These are phyloP conservation scores for Siniperca scherzeri DNA, from an alignment of 2,797 vertebrate species.

Conservation along the genomic window DNA sequence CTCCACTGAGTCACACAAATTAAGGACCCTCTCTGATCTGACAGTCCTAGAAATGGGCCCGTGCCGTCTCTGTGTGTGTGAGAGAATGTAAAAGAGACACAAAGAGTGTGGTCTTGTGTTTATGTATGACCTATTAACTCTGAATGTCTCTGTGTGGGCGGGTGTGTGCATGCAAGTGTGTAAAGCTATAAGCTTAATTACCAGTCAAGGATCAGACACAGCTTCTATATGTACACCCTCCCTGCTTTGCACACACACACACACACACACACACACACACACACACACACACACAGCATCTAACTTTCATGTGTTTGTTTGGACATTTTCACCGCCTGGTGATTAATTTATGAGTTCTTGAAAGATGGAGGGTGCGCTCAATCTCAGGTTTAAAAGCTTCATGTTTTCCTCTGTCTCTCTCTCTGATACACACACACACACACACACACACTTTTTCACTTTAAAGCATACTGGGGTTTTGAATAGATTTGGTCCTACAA, in stretches of 20 bases:
- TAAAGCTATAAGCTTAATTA: constrained; percentile 81
- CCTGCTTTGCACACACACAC: constrained; percentile 32
- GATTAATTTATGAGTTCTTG: constrained; percentile 84
- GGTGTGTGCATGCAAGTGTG: constrained; percentile 62
- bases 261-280: constrained; percentile 30
- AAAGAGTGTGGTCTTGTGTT: constrained; percentile 67
- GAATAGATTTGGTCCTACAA: constrained; percentile 9
- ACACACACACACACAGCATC: constrained; percentile 54
- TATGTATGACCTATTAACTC: constrained; percentile 68
- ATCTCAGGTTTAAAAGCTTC: constrained; percentile 75
- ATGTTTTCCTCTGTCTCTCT: constrained; percentile 71
- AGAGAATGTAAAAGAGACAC: constrained; percentile 51
- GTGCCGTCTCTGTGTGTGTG: constrained; percentile 49
- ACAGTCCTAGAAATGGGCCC: constrained; percentile 73
- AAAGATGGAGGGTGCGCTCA: constrained; percentile 70
- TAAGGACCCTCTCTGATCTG: constrained; percentile 82
- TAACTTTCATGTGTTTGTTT: constrained; percentile 84
- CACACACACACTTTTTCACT: constrained; percentile 75
- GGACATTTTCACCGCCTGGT: constrained; percentile 77
- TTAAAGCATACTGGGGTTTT: constrained; percentile 17
- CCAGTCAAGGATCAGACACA: constrained; percentile 78
- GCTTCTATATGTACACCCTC: constrained; percentile 65
- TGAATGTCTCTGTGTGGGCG: constrained; percentile 25
- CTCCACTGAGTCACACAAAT: constrained; percentile 83
- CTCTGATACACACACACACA: constrained; percentile 37